Evolutionary conservation across 2,888 invertebrate genomes (phyloP), one percentile per base, ranked within the genome.

Genomic region (Drosophila recens): DNA sequence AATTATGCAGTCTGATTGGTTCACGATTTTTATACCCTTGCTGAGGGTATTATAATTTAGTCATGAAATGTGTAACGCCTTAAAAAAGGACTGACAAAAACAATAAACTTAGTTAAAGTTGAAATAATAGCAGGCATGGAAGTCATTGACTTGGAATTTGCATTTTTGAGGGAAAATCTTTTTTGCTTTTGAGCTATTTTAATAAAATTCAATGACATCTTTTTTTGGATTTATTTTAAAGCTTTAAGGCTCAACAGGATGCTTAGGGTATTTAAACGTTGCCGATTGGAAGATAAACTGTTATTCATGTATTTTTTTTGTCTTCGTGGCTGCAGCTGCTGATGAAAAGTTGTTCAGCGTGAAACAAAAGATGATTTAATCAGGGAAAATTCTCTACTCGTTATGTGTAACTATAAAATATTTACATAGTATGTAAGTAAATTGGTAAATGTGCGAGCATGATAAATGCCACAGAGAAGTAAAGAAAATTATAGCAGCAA

Each of bases 351-450:
- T 57, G 71, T 59, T 36, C 46, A 54, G 48, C 20, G 33, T 36
- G 56, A 66, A 54, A 68, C 61, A 72, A 72, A 70, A 75, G 85
- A 75, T 81, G 79, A 75, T 82, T 85, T 75, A 87, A 87, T 86
- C 87, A 71, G 71, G 70, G 66, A 76, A 75, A 77, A 77, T 64
- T 46, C 66, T 61, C 42, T 67, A 34, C 85, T 68, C 69, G 49
- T 73, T 62, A 82, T 69, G 74, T 57, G 34, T 45, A 34, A 61
- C 67, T 71, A 79, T 87, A 77, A 80, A 83, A 86, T 68, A 79
- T 68, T 57, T 61, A 64, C 64, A 66, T 62, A 46, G 45, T 57
- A 23, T 57, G 36, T 45, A 45, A 57, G 34, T 57, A 68, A 71
- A 64, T 74, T 78, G 77, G 43, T 64, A 68, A 80, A 67, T 75